phyloP scores from a whole-genome alignment of 2,113 vertebrate genomes.

The Hylia prasina region DNA sequence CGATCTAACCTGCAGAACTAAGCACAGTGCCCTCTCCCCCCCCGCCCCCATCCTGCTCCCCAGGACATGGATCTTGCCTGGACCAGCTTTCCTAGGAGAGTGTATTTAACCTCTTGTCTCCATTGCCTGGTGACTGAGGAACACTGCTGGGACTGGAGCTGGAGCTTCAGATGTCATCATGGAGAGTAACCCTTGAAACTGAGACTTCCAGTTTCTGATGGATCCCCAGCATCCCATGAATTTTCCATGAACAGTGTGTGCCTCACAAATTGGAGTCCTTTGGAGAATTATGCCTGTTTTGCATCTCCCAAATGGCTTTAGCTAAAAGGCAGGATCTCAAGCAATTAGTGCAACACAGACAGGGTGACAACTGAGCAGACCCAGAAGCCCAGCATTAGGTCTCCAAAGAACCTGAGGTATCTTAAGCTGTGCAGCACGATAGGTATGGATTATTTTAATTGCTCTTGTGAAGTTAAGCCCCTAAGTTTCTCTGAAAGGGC shows the following conservation, averaged over 20 bases:
- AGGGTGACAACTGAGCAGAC: constrained; percentile 32
- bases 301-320: constrained; percentile 5
- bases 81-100: not conserved
- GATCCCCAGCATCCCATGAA: not conserved
- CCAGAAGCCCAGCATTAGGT: constrained; percentile 5
- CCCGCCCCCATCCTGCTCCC: not conserved
- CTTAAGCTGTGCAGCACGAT: not conserved
- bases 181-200: not conserved
- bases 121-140: not conserved
- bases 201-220: not conserved
- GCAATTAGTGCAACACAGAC: constrained; percentile 20
- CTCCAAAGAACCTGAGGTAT: not conserved
- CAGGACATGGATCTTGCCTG: not conserved
- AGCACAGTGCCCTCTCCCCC: too few species aligned
- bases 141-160: not conserved
- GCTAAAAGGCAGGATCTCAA: not conserved
- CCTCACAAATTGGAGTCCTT: not conserved
- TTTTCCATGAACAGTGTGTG: not conserved
- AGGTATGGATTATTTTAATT: constrained; percentile 47
- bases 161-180: not conserved
- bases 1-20: not conserved
- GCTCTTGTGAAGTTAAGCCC: constrained; percentile 10
- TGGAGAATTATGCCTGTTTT: constrained; percentile 18
- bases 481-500: not conserved
- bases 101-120: not conserved